phyloP scores from a whole-genome alignment of 2,888 invertebrate genomes.

The Meloe dianella region DNA sequence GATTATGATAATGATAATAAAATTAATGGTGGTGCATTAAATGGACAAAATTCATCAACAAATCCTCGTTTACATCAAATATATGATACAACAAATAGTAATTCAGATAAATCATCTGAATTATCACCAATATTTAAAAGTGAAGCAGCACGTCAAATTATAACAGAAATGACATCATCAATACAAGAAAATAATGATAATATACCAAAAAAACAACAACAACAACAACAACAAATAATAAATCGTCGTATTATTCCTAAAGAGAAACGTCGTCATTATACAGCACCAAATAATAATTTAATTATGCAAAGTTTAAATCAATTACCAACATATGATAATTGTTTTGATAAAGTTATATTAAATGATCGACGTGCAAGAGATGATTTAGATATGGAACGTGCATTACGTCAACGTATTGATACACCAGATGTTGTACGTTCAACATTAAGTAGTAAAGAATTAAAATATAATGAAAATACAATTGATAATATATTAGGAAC shows the following conservation, averaged over 20 bases:
- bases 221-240: conserved; percentile 47
- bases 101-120: conserved; percentile 61
- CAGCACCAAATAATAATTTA: conserved; percentile 72
- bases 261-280: conserved; percentile 85
- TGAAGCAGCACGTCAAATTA: conserved; percentile 85
- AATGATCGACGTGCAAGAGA: conserved; percentile 72
- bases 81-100: conserved; percentile 38
- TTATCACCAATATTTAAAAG: conserved; percentile 84
- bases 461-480: conserved; percentile 77
- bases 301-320: conserved; percentile 55
- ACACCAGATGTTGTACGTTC: conserved; percentile 89
- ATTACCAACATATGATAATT: conserved; percentile 49
- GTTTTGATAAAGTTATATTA: conserved; percentile 48
- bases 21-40: conserved; percentile 41
- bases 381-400: conserved; percentile 87
- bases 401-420: conserved; percentile 74
- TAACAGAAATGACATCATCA: conserved; percentile 77
- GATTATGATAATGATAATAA: conserved; percentile 45
- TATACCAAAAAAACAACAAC: background rate
- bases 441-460: conserved; percentile 70
- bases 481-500: conserved; percentile 87
- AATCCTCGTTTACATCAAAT: conserved; percentile 48
- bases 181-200: conserved; percentile 38
- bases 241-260: conserved; percentile 74
- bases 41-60: conserved; percentile 45